phyloP scores from a whole-genome alignment of 2,113 vertebrate genomes.

The Microcebus griseorufus region DNA sequence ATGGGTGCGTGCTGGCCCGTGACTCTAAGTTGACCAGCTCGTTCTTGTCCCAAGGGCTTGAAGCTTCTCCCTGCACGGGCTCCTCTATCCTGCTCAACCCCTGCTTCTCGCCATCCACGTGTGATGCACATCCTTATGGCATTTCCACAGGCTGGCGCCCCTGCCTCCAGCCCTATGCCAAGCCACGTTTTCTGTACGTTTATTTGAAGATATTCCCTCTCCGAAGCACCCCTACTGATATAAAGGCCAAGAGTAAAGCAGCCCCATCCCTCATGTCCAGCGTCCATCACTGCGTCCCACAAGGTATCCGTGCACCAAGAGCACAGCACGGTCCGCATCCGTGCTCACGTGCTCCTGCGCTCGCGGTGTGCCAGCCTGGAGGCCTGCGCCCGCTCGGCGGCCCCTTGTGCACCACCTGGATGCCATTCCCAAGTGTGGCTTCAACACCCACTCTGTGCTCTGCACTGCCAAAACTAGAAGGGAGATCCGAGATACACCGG shows the following conservation, averaged over 20 bases:
- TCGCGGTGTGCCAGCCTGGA: not conserved
- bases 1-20: not conserved
- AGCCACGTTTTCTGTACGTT: not conserved
- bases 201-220: not conserved
- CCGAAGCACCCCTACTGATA: not conserved
- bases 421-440: not conserved
- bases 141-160: not conserved
- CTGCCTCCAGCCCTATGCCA: too few relatives aligned
- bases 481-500: not conserved
- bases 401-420: not conserved
- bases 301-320: fast-evolving
- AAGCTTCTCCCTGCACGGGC: not conserved
- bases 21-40: not conserved
- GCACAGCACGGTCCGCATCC: not conserved
- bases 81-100: fast-evolving
- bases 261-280: not conserved
- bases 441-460: not conserved
- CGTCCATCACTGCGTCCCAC: fast-evolving
- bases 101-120: not conserved
- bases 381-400: not conserved
- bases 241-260: not conserved
- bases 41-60: not conserved
- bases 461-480: not conserved
- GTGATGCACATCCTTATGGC: not conserved
- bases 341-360: fast-evolving